Evolutionary conservation across 2,888 invertebrate genomes (phyloP).

Genomic region (Macaria liturata): DNA sequence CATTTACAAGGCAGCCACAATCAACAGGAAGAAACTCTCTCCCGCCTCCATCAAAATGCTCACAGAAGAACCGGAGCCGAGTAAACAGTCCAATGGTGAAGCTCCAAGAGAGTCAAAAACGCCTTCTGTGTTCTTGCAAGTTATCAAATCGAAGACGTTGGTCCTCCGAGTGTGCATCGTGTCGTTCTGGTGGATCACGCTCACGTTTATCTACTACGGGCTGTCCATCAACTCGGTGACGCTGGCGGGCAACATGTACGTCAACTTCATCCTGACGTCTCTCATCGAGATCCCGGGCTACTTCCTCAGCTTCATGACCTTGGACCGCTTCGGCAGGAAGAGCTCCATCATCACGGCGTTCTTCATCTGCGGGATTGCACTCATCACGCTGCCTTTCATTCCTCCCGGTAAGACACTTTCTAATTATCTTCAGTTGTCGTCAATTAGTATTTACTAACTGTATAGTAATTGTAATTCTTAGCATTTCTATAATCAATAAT

Average conservation of each 20-base stretch:
- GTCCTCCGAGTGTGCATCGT: constrained; percentile 83
- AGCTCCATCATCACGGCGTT: constrained; percentile 82
- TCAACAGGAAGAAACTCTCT: constrained; percentile 68
- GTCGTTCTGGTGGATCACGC: constrained; percentile 91
- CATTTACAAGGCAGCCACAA: constrained; percentile 74
- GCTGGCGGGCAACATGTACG: constrained; percentile 88
- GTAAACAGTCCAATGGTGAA: neutral
- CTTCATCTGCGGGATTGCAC: constrained; percentile 80
- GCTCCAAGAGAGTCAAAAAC: constrained; percentile 17
- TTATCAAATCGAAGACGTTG: constrained; percentile 78
- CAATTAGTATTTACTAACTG: no score
- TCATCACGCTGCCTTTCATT: constrained; percentile 83
- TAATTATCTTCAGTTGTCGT: neutral
- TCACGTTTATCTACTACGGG: constrained; percentile 91
- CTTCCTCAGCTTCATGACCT: constrained; percentile 78
- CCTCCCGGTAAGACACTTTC: constrained; percentile 69
- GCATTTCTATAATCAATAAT: no score
- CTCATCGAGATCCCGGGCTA: constrained; percentile 87
- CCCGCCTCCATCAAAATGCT: constrained; percentile 49
- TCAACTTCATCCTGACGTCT: constrained; percentile 88
- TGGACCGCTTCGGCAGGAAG: constrained; percentile 84
- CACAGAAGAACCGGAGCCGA: constrained; percentile 33
- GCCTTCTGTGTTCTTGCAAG: constrained; percentile 54
- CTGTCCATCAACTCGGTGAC: constrained; percentile 90
- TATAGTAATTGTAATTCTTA: no score